Percentiles rank a stretch among this genome's conserved stretches.
Evolutionary conservation across 2,797 vertebrate genomes (phyloP).

Genomic region (Premnoplex brunnescens): DNA sequence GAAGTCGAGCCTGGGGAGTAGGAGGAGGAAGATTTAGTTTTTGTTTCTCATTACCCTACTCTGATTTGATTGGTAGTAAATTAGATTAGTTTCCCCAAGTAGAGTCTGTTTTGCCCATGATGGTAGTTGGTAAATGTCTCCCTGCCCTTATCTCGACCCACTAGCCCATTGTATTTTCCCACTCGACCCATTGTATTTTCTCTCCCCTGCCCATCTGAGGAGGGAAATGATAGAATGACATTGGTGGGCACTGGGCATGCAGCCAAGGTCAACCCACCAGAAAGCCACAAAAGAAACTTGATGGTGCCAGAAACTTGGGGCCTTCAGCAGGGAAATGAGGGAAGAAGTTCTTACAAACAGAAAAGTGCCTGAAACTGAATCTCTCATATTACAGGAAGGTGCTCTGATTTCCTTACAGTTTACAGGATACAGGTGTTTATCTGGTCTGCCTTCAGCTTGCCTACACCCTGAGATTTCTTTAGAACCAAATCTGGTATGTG

Average conservation of each 20-base stretch:
- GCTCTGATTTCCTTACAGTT: conserved; percentile 1
- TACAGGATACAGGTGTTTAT: conserved; percentile 37
- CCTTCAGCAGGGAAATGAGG: not conserved
- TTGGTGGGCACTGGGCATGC: not conserved
- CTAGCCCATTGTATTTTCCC: not conserved
- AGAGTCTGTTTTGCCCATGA: not conserved
- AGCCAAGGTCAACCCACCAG: not conserved
- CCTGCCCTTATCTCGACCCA: not conserved
- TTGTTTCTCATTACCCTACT: not conserved
- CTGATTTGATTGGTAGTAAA: not conserved
- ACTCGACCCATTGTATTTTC: not conserved
- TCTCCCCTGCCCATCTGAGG: not conserved
- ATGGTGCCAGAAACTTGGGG: not conserved
- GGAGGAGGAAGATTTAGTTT: fast-evolving
- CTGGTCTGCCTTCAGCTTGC: not conserved
- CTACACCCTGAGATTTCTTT: not conserved
- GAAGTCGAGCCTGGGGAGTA: not conserved
- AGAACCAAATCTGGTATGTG: not conserved
- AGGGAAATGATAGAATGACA: not conserved
- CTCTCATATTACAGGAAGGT: not conserved
- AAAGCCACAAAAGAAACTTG: not conserved
- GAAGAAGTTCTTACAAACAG: not conserved
- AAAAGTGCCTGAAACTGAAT: not conserved
- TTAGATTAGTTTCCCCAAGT: not conserved
- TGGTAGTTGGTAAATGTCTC: not conserved